These are phyloP conservation scores for Struthidea cinerea DNA, from an alignment of 2,113 vertebrate genomes.

Conservation along the genomic window DNA sequence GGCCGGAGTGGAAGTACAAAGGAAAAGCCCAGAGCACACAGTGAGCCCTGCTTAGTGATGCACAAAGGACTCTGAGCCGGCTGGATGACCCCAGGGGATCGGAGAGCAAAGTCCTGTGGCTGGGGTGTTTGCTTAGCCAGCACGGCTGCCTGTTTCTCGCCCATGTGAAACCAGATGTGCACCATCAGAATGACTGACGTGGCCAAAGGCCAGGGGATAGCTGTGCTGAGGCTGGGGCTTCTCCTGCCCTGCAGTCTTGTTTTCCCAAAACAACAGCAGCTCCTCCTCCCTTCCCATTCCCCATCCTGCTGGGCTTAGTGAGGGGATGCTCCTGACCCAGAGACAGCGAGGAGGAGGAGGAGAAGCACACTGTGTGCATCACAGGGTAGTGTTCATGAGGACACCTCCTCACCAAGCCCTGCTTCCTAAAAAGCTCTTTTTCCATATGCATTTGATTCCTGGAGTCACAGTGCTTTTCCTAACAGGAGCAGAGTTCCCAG, in stretches of 20 bases:
- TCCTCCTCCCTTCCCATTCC: not conserved
- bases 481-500: not conserved
- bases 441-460: not conserved
- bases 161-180: constrained; percentile 13
- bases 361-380: not conserved
- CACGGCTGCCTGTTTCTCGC: not conserved
- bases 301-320: fast-evolving
- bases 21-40: not conserved
- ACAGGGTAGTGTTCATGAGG: not conserved
- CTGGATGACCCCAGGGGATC: not conserved
- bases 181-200: not conserved
- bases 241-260: not conserved
- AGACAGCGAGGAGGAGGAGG: not conserved
- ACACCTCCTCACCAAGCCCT: not conserved
- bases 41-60: not conserved
- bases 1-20: not conserved
- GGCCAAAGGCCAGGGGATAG: not conserved
- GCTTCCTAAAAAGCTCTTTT: not conserved
- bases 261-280: not conserved
- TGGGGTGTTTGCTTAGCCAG: constrained; percentile 10
- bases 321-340: not conserved
- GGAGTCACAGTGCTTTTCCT: not conserved
- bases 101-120: not conserved
- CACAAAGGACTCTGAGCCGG: constrained; percentile 9
- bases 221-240: not conserved